Evolutionary conservation across 2,888 invertebrate species (phyloP), one percentile per base, ranked within the genome.

Genomic region (Balanococcus diminutus): DNA sequence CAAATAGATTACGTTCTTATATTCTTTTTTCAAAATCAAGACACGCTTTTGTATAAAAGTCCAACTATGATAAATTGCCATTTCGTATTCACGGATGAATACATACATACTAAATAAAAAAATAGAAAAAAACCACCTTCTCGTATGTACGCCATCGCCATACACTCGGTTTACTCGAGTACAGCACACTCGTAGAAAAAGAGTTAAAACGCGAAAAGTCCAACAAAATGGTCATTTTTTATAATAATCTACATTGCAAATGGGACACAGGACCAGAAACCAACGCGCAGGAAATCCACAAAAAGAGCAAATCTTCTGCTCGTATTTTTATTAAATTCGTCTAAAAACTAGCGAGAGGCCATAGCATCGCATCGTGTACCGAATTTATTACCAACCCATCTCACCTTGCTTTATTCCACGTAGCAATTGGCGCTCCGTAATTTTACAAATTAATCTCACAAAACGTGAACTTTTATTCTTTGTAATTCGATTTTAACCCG

Each of bases 11-110:
- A 85, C 72, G 46, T 75, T 79, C 75, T 51, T 85, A 85, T 84
- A 39, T 85, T 75, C 22, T 85, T 56, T 83, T 85, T 85, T 75
- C 31, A 79, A 85, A 85, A 85, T 85, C 85, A 85, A 79, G 79
- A 39, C 85, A 85, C 85, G 85, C 85, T 85, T 75, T 39, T 31
- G 85, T 75, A 85, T 79, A 85, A 79, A 85, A 85, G 79, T 85
- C 85, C 85, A 75, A 72, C 85, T 79, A 75, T 85, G 85, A 85
- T 85, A 85, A 85, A 85, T 85, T 85, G 79, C 85, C 75, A 72
- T 85, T 31, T 85, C 75, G 32, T 84, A 85, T 85, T 85, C 85
- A 72, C 79, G 67, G 51, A 79, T 75, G 85, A 85, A 85, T 85
- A 42, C 85, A 85, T 85, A 85, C 85, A 75, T 85, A 85, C 31